Evolutionary conservation across 1,140 invertebrate species (phyloP).

Genomic region (Xylocopa sonorina): DNA sequence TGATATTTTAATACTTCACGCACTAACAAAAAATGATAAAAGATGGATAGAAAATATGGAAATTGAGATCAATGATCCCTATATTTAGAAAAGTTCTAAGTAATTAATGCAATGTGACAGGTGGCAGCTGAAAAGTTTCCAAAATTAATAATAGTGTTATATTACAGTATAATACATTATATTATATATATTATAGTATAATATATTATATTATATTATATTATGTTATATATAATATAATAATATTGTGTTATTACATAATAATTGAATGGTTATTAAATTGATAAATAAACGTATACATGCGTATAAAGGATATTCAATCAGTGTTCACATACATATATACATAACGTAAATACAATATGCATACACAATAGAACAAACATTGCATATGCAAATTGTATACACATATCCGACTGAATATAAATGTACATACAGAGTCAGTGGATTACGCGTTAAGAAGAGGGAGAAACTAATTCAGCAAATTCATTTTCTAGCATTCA

Average conservation of each 20-base stretch:
- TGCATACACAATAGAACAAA: not conserved
- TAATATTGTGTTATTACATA: too few species aligned
- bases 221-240: too few species aligned
- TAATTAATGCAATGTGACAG: not conserved
- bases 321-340: not conserved
- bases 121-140: not conserved
- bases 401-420: not conserved
- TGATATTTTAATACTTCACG: not conserved
- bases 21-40: not conserved
- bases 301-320: not conserved
- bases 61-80: constrained; percentile 1
- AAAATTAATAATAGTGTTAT: constrained; percentile 19
- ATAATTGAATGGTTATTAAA: not conserved
- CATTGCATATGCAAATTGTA: not conserved
- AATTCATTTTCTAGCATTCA: too few species aligned
- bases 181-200: not conserved
- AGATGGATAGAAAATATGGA: not conserved
- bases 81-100: not conserved
- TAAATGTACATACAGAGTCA: not conserved
- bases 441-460: not conserved
- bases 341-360: not conserved
- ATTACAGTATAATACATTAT: not conserved
- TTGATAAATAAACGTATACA: constrained; percentile 6
- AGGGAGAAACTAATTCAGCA: too few species aligned
- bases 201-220: too few species aligned